Conservation (phyloP, 1,140 invertebrate genomes). For the Harpegnathos saltator region DNA sequence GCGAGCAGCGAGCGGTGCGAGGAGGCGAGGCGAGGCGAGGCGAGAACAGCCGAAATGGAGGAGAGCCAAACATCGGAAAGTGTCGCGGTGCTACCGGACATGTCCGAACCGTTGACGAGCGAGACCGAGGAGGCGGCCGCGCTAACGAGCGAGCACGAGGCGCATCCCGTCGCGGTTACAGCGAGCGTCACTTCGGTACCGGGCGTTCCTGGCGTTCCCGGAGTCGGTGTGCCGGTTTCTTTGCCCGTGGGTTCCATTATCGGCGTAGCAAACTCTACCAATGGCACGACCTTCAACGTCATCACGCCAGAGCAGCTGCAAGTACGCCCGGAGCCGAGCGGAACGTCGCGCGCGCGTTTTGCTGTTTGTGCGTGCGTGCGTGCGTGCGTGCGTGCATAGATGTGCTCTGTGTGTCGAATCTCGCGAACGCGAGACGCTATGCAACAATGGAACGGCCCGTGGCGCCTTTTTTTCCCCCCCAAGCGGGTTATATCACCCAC, state of each 20-base stretch:
- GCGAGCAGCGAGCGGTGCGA: conserved; percentile 15
- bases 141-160: conserved; percentile 83
- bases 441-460: background rate
- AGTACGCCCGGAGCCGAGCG: conserved; percentile 72
- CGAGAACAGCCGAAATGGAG: conserved; percentile 86
- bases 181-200: conserved; percentile 78
- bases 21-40: conserved; percentile 56
- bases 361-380: no score
- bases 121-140: conserved; percentile 85
- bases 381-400: no score
- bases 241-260: conserved; percentile 93
- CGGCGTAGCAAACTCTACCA: conserved; percentile 86
- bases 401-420: no score
- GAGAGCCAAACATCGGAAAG: conserved; percentile 87
- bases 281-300: conserved; percentile 92
- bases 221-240: conserved; percentile 90
- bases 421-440: no score
- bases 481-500: background rate
- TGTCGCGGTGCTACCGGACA: conserved; percentile 87
- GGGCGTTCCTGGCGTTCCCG: conserved; percentile 80
- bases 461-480: background rate
- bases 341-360: no score
- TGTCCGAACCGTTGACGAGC: conserved; percentile 87
- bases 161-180: conserved; percentile 83
- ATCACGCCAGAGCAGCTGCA: conserved; percentile 93